Conservation (phyloP, 1,140 invertebrate genomes). For the Aphelinus certus region DNA sequence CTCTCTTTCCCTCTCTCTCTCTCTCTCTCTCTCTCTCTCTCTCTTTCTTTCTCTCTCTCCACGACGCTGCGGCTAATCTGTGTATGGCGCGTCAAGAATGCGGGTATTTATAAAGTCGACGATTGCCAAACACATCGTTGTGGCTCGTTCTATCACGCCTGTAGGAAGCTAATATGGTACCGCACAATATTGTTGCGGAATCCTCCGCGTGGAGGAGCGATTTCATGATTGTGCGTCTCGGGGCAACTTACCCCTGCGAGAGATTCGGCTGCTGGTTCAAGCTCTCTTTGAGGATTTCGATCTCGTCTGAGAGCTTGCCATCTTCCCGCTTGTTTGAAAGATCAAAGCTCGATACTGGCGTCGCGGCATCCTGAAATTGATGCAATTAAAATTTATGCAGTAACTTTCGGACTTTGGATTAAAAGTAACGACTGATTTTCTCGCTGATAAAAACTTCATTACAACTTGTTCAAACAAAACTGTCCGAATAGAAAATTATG, state of each 20-base stretch:
- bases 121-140: not conserved
- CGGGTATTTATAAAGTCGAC: not conserved
- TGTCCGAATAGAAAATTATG: no score
- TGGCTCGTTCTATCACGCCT: no score
- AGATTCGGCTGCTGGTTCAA: conserved; percentile 57
- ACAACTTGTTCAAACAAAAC: no score
- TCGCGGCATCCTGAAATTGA: conserved; percentile 43
- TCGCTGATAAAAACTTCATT: no score
- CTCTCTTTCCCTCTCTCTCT: no score
- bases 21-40: no score
- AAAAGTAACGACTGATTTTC: no score
- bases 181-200: no score
- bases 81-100: not conserved
- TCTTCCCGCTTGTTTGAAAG: conserved; percentile 27
- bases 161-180: no score
- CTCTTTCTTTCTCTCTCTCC: no score
- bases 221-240: not conserved
- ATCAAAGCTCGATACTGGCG: conserved; percentile 40
- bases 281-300: conserved; percentile 52
- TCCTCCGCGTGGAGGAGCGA: no score
- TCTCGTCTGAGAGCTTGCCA: conserved; percentile 37
- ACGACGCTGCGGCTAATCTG: not conserved
- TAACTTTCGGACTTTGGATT: no score
- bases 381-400: not conserved
- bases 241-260: conserved; percentile 55